Evolutionary conservation across 2,113 vertebrate genomes (phyloP), one percentile per base, ranked within the genome.

Genomic region (Hippocampus comes): DNA sequence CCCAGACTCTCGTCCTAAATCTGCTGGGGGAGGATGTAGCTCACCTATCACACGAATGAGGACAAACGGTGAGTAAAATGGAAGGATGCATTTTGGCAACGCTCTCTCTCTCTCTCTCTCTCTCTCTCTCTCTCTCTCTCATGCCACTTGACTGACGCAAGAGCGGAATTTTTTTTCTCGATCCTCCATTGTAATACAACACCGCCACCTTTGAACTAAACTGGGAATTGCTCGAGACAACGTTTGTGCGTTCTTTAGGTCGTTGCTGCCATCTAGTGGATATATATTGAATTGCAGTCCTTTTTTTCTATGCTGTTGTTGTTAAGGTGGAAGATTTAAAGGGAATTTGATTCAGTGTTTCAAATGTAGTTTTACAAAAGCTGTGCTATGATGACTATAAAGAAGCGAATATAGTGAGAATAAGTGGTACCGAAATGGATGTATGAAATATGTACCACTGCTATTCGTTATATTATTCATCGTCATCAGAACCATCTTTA

Each of bases 241-340:
- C 4, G 0, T 42, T 11, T 1, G 38, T 4, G 25, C 1, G 7
- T 30, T 66, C 72, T 38, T 25, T 18, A 21, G 72, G 20, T 43
- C 30, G 1, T 7, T 64, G 2, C 77, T 73, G 74, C 86, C 85
- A 82, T 70, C 90, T 90, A 25, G 46, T 85, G 91, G 87, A 15
- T 25, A 17, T 14, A 21, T 0, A 1, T 9, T 14, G 15, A 30
- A 63, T 23, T 74, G 34, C 87, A 76, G 0, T 11, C 5, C 17
- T 55, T 21, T 2, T 46, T 25, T 30, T 53, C 66, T 20, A 1
- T 34, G 46, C 14, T 68, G 46, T 43, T 61, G 41, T 11, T 75
- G 49, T 93, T 92, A 93, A 93, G 92, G 91, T 90, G 77, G 90
- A 84, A 65, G 63, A 23, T 20, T 7, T 1, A 30, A 0, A 15